Conservation (phyloP, 2,888 invertebrate species). For the Philopedon plagiatum region DNA sequence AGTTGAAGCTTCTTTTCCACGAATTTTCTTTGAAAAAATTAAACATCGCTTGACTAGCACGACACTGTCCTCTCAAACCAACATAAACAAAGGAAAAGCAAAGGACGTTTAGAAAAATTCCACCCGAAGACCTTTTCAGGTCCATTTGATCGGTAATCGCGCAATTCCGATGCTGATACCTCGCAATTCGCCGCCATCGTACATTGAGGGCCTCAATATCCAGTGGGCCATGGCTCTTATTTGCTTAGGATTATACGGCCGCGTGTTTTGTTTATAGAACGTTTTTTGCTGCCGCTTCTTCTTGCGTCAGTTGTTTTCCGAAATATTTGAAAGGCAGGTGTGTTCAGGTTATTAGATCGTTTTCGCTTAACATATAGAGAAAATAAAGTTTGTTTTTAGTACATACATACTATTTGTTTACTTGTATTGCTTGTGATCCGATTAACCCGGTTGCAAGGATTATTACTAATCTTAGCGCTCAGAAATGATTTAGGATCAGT, state of each 20-base stretch:
- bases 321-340: constrained; percentile 22
- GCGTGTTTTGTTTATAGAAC: constrained; percentile 33
- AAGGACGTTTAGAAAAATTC: constrained; percentile 22
- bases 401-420: too few relatives aligned
- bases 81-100: constrained; percentile 35
- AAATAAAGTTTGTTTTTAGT: too few relatives aligned
- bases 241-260: constrained; percentile 65
- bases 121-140: constrained; percentile 54
- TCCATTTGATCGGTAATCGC: constrained; percentile 68
- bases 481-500: too few relatives aligned
- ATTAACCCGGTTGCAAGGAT: too few relatives aligned
- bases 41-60: background rate
- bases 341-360: constrained; percentile 14
- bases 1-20: too few relatives aligned
- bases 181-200: constrained; percentile 67
- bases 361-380: too few relatives aligned
- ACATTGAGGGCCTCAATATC: constrained; percentile 64
- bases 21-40: too few relatives aligned
- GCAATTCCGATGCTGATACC: constrained; percentile 69
- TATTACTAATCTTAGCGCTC: too few relatives aligned
- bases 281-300: constrained; percentile 18
- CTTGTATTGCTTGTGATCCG: too few relatives aligned
- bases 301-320: constrained; percentile 15
- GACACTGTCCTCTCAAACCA: constrained; percentile 1
- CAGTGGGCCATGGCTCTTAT: constrained; percentile 64